Evolutionary conservation across 30 jellyfish, hydroid and myxozoan genomes (phyloP).

Genomic region (Morbakka virulenta): DNA sequence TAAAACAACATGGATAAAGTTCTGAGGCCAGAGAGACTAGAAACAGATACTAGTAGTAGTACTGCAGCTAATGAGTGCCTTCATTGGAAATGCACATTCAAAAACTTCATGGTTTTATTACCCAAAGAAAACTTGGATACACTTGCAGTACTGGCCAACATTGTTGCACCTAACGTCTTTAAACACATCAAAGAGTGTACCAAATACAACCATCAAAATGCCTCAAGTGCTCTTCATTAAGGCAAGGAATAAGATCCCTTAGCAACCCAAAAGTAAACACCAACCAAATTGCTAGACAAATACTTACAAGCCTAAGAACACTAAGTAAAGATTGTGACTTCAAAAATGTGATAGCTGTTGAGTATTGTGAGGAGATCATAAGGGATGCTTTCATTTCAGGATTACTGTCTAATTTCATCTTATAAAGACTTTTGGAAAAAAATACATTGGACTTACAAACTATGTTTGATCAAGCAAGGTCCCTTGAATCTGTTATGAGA

Average conservation of each 20-base stretch:
- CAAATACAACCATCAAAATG: constrained; percentile 3
- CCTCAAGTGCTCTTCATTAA: constrained; percentile 14
- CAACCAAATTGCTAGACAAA: not conserved
- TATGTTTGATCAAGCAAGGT: constrained; percentile 4
- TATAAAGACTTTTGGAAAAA: constrained; percentile 14
- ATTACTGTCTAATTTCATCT: constrained; percentile 12
- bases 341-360: constrained; percentile 21
- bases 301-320: constrained; percentile 18
- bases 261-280: not conserved
- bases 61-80: constrained; percentile 37
- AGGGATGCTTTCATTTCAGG: constrained; percentile 26
- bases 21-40: constrained; percentile 48
- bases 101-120: constrained; percentile 16
- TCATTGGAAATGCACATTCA: constrained; percentile 42
- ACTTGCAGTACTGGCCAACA: constrained; percentile 11
- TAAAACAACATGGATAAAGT: constrained; percentile 14
- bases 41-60: constrained; percentile 29
- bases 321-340: constrained; percentile 19
- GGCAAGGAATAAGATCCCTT: not conserved
- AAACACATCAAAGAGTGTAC: constrained; percentile 21
- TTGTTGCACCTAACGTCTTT: constrained; percentile 27
- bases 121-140: constrained; percentile 24
- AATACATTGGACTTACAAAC: not conserved
- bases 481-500: not conserved
- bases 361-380: constrained; percentile 29